Evolutionary conservation across 2,797 vertebrate species (phyloP), one percentile per base, ranked within the genome.

Genomic region (Oreonectes daqikongensis): DNA sequence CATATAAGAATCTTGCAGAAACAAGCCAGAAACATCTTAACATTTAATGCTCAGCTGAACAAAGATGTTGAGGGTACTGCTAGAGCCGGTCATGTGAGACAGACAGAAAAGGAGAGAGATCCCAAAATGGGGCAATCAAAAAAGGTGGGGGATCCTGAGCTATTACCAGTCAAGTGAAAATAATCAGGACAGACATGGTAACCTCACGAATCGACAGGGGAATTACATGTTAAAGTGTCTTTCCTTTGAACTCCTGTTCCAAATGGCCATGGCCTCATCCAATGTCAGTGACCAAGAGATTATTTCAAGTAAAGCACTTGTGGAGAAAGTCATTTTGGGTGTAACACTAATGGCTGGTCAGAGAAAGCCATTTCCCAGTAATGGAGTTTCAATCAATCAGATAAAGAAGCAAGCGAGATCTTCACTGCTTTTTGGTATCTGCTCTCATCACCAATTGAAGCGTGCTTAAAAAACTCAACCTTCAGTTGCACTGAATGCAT

Each of bases 101-200:
- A 9, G 18, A 78, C 38, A 60, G 48, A 63, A 40, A 44, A n/a
- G n/a, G 53, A 69, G 50, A 69, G 38, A 70, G 18, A 77, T 60
- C 40, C 53, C 24, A 12, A 52, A 57, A n/a, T 55, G 40, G 53
- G 35, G 61, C 61, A 11, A 66, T 38, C 42, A 59, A 57, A 55
- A 61, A 61, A 40, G 69, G 66, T 64, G 20, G 66, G 30, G 55
- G 35, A 32, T 57, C 24, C 10, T 15, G 44, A 44, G 55, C 77
- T 38, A 79, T 83, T 79, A 85, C 50, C 76, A 77, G 70, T 46
- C 75, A 80, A 67, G 78, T 79, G 76, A 68, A 72, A 57, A 82
- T 81, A 82, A 83, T 77, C 24, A 24, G 66, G 73, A 73, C 35
- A 77, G 82, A 72, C 78, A 35, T 60, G 57, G 69, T 66, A 76